Evolutionary conservation across 2,888 invertebrate genomes (phyloP), one percentile per base, ranked within the genome.

Genomic region (Brachypterus glaber): DNA sequence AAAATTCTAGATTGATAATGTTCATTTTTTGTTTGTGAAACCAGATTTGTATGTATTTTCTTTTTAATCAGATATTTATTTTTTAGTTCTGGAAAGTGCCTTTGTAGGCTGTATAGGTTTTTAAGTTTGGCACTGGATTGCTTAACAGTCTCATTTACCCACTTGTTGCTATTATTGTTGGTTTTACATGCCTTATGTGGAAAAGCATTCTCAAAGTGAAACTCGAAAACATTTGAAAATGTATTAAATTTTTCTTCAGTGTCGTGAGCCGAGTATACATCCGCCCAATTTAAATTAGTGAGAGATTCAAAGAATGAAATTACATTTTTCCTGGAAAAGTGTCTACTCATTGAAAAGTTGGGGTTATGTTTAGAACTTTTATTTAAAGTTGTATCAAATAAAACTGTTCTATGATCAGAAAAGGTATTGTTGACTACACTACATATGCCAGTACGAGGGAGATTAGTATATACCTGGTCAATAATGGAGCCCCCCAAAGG

Each of bases 1-100:
- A 21, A 21, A 21, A 21, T 21, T 21, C 21, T 21, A 21, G 21
- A 21, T 21, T 21, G 21, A 21, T 21, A 21, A 21, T 21, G 21
- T 21, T 21, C 21, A 21, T 21, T 21, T 21, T 21, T 21, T 21
- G 21, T 21, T 21, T 21, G 5, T 21, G 21, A 21, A 9, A 21
- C 21, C 21, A 21, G 21, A 21, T 21, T 21, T 21, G 21, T 9
- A 21, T 21, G 21, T 21, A 21, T 21, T 21, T 21, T 21, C 21
- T 21, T 21, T 21, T 21, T 21, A 21, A 9, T 21, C 9, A 21
- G 21, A 21, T 21, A 21, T 21, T 5, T 21, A 9, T 21, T 21
- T 21, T n/a, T 21, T 21, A 21, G 9, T 21, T 21, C 21, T 21
- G 21, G 21, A 9, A 21, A 21, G 21, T 21, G 9, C 21, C 21